Conservation (phyloP, 2,888 invertebrate species). For the Machimus rusticus region DNA sequence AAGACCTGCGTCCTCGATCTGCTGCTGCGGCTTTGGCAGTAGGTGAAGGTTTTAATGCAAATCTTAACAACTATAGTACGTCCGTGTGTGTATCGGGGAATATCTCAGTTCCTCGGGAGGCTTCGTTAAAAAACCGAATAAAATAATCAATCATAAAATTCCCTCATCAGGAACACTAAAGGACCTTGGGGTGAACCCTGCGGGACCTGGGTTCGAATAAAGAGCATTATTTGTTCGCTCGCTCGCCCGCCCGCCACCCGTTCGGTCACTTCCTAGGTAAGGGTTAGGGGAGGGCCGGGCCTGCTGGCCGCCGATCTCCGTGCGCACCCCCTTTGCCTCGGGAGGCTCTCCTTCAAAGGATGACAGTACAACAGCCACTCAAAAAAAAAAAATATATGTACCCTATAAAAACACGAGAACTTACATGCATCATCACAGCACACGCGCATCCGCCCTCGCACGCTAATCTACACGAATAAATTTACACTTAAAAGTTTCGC, state of each 20-base stretch:
- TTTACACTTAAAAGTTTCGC: slow-evolving; percentile 40
- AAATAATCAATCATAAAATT: not conserved
- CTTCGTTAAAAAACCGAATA: not conserved
- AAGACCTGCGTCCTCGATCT: not conserved
- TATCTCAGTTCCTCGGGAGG: not conserved
- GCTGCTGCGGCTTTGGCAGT: slow-evolving; percentile 15
- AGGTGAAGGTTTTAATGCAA: not conserved
- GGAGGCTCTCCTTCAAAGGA: slow-evolving; percentile 16
- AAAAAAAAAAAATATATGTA: not conserved
- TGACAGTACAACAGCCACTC: slow-evolving; percentile 41
- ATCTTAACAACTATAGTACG: slow-evolving; percentile 6
- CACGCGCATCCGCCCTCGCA: slow-evolving; percentile 19
- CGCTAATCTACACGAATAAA: slow-evolving; percentile 40
- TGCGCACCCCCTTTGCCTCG: not conserved
- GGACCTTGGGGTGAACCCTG: not conserved
- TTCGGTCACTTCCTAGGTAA: not conserved
- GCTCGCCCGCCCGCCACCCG: not conserved
- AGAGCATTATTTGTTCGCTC: too few species aligned
- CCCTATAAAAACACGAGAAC: slow-evolving; percentile 40
- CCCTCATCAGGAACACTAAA: not conserved
- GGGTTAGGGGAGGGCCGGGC: not conserved
- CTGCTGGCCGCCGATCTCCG: not conserved
- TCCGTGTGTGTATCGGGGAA: not conserved
- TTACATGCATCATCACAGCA: slow-evolving; percentile 37
- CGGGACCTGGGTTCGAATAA: not conserved